These are phyloP conservation scores for Ophonus ardosiacus DNA, from an alignment of 2,888 invertebrate genomes.

Conservation along the genomic window DNA sequence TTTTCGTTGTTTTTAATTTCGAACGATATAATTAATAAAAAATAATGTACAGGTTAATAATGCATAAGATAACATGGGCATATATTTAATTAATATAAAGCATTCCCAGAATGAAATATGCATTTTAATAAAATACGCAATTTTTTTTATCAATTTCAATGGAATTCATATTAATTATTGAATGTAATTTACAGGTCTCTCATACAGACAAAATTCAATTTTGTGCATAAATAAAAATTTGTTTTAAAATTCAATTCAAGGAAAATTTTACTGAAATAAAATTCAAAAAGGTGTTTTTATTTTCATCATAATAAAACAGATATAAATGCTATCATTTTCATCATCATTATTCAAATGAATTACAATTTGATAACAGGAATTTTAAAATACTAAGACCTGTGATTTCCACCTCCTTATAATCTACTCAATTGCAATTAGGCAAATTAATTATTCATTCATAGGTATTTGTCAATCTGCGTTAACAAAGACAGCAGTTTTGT, in stretches of 20 bases:
- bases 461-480: no score
- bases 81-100: constrained; percentile 31
- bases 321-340: background rate
- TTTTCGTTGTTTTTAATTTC: no score
- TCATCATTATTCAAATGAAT: background rate
- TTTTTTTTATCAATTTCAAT: constrained; percentile 4
- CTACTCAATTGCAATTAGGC: no score
- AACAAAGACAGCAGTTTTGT: no score
- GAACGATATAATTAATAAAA: background rate
- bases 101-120: constrained; percentile 2
- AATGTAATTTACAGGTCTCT: background rate
- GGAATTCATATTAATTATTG: constrained; percentile 27
- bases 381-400: no score
- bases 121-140: background rate
- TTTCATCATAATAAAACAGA: background rate
- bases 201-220: background rate
- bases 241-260: background rate
- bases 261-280: background rate
- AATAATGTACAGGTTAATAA: constrained; percentile 14
- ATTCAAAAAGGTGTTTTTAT: background rate
- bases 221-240: constrained; percentile 18
- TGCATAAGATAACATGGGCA: constrained; percentile 12
- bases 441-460: no score
- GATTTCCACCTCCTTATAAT: no score
- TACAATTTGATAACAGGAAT: background rate